Percentiles rank a stretch among this genome's conserved stretches.
Conservation (phyloP, 2,797 vertebrate species). For the Pristis pectinata region DNA sequence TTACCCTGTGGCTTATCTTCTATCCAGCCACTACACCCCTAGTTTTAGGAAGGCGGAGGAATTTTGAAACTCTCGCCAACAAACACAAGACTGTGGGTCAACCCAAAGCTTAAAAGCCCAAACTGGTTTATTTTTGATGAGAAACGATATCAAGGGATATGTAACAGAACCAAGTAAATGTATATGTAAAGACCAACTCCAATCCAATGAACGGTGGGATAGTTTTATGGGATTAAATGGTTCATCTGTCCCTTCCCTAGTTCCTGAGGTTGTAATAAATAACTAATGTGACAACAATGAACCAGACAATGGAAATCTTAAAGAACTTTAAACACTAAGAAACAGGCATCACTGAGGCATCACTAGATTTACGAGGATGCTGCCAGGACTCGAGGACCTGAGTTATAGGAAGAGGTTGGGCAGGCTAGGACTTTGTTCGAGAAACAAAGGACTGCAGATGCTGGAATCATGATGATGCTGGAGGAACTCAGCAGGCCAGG, state of each 20-base stretch:
- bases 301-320: background rate
- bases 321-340: background rate
- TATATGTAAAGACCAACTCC: background rate
- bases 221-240: background rate
- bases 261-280: background rate
- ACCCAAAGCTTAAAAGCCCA: background rate
- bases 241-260: background rate
- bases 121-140: background rate
- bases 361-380: too few relatives aligned
- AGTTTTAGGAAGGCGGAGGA: background rate
- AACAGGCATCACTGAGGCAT: background rate
- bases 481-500: too few relatives aligned
- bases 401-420: too few relatives aligned
- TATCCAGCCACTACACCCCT: too few relatives aligned
- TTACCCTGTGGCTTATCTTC: too few relatives aligned
- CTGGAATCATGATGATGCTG: too few relatives aligned
- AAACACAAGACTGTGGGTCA: background rate
- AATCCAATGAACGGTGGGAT: background rate
- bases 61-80: background rate
- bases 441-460: too few relatives aligned
- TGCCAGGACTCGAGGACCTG: too few relatives aligned
- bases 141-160: background rate
- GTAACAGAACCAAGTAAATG: background rate
- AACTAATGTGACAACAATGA: background rate
- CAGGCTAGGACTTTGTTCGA: too few relatives aligned